Conservation (phyloP, 2,113 vertebrate species). For the Peromyscus polionotus region DNA sequence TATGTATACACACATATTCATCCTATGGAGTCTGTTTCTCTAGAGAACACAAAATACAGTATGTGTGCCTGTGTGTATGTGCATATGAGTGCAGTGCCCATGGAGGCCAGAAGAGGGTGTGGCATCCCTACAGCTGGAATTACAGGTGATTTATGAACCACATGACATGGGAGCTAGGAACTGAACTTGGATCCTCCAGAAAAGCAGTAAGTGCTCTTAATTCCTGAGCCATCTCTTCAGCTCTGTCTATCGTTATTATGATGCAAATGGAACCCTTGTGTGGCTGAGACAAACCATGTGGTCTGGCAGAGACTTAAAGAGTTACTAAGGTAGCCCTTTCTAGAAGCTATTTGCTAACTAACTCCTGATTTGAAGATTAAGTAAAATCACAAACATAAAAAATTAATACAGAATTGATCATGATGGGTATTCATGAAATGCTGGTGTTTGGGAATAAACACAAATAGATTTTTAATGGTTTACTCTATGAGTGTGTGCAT, state of each 20-base stretch:
- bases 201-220: not conserved
- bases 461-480: not conserved
- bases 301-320: not conserved
- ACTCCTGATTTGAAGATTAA: conserved; percentile 5
- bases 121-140: not conserved
- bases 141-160: not conserved
- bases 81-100: not conserved
- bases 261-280: not conserved
- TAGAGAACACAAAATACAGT: not conserved
- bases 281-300: not conserved
- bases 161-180: not conserved
- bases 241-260: not conserved
- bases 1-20: too few relatives aligned
- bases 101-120: not conserved
- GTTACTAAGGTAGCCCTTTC: not conserved
- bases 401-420: not conserved
- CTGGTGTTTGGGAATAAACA: not conserved
- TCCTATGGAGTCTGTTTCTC: not conserved
- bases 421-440: not conserved
- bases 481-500: not conserved
- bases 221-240: not conserved
- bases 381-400: not conserved
- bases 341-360: not conserved
- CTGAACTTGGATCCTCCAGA: not conserved
- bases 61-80: not conserved